Percentiles rank a stretch among this genome's conserved stretches.
These are phyloP conservation scores for Crotalus tigris DNA, from an alignment of 2,113 vertebrate genomes.

Conservation along the genomic window DNA sequence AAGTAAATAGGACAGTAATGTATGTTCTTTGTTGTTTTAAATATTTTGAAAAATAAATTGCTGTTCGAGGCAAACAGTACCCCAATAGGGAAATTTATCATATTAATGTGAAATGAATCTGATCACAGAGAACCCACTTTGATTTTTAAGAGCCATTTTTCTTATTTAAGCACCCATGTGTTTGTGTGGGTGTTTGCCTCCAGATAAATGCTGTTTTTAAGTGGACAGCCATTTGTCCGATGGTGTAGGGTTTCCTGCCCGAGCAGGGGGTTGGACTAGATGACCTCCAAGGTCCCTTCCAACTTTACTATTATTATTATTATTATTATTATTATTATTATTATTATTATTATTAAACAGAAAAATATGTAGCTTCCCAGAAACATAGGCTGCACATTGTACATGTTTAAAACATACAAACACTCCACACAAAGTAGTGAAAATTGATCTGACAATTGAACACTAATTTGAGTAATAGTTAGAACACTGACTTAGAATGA, in stretches of 20 bases:
- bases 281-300: no score
- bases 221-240: no score
- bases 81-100: constrained; percentile 14
- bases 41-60: constrained; percentile 30
- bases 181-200: not conserved
- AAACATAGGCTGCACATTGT: not conserved
- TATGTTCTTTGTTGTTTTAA: not conserved
- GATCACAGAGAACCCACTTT: constrained; percentile 8
- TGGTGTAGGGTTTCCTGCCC: no score
- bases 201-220: no score
- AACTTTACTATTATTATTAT: no score
- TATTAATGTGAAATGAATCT: not conserved
- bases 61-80: not conserved
- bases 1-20: not conserved
- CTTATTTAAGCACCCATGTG: not conserved
- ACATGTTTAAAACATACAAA: not conserved
- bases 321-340: no score
- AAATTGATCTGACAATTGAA: not conserved
- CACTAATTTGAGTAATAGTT: not conserved
- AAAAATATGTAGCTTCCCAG: not conserved
- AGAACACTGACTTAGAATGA: not conserved
- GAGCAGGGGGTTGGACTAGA: no score
- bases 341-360: no score
- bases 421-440: not conserved
- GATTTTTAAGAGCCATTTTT: constrained; percentile 23